These are phyloP conservation scores for Chrysochloris asiatica DNA, from an alignment of 2,113 vertebrate genomes.

Conservation along the genomic window DNA sequence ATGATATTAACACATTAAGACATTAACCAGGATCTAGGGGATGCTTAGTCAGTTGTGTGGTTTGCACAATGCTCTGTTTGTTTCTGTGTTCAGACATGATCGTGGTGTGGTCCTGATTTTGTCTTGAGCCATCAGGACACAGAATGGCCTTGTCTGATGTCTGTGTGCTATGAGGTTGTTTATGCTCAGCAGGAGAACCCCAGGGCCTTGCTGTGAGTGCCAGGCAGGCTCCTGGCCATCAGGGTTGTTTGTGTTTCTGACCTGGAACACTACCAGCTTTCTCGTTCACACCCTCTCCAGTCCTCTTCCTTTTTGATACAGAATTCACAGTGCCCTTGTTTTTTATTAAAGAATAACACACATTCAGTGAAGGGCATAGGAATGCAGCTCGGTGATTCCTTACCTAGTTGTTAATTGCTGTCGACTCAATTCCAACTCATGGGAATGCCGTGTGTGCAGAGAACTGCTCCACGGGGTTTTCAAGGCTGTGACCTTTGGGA, in stretches of 20 bases:
- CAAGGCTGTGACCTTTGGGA: background rate
- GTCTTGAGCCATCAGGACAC: background rate
- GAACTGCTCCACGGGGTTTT: background rate
- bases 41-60: background rate
- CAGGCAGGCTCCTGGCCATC: background rate
- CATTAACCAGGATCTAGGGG: background rate
- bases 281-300: background rate
- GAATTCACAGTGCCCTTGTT: background rate
- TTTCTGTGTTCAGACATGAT: background rate
- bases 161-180: background rate
- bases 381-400: background rate
- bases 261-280: background rate
- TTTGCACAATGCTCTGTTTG: background rate
- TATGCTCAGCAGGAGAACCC: background rate
- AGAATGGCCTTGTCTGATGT: background rate
- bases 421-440: background rate
- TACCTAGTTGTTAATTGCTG: background rate
- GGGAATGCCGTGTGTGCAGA: background rate
- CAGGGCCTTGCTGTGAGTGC: background rate
- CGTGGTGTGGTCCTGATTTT: background rate
- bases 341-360: background rate
- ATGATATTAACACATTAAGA: no score
- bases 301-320: background rate
- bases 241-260: background rate
- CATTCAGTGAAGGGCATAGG: background rate